A percentile compares a stretch with the other conserved stretches of the same genome.
phyloP scores from a whole-genome alignment of 1,140 invertebrate genomes.

The Tetramorium alpestre region DNA sequence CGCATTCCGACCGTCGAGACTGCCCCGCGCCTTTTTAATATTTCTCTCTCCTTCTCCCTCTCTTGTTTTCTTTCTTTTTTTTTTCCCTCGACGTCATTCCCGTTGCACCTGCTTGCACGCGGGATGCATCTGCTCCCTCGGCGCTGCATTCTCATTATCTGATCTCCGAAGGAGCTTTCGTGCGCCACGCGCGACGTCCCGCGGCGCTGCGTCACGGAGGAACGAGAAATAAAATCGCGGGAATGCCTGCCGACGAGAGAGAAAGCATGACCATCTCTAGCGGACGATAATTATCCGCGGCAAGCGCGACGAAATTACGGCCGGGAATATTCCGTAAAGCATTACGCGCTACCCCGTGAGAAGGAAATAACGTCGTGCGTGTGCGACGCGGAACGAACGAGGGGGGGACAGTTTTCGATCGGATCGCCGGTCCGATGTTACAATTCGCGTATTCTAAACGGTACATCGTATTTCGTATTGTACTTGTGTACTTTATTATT shows the following conservation, averaged over 20 bases:
- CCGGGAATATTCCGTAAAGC: not conserved
- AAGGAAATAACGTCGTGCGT: not conserved
- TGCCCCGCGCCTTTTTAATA: constrained; percentile 53
- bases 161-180: constrained; percentile 37
- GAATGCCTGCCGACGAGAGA: not conserved
- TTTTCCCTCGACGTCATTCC: constrained; percentile 27
- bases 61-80: constrained; percentile 49
- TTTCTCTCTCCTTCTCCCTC: constrained; percentile 53
- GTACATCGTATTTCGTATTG: not conserved
- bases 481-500: not conserved
- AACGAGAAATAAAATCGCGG: constrained; percentile 12
- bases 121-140: constrained; percentile 46
- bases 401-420: not conserved
- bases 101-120: constrained; percentile 62
- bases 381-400: not conserved
- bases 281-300: not conserved
- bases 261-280: not conserved
- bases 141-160: constrained; percentile 44
- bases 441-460: not conserved
- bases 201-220: not conserved
- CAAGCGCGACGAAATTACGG: constrained; percentile 3
- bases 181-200: constrained; percentile 3
- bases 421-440: not conserved
- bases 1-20: constrained; percentile 70
- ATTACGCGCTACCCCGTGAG: not conserved